phyloP scores from a whole-genome alignment of 2,113 vertebrate species.

The Cochlearius cochlearius region DNA sequence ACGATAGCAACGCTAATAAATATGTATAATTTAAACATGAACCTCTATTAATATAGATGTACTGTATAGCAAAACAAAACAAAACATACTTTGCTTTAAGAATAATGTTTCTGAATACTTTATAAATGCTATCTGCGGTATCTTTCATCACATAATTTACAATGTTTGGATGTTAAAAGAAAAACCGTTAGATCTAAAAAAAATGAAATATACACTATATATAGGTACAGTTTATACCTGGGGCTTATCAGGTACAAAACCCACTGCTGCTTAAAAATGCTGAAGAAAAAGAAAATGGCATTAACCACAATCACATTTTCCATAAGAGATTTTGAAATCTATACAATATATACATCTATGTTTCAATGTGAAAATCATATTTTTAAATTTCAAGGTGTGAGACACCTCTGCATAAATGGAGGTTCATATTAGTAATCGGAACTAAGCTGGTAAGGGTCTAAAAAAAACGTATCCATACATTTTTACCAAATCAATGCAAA shows the following conservation, averaged over 20 bases:
- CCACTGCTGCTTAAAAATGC: constrained; percentile 75
- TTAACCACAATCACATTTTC: constrained; percentile 79
- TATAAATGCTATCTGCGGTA: constrained; percentile 84
- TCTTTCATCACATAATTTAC: constrained; percentile 84
- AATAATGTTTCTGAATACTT: constrained; percentile 85
- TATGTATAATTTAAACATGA: constrained; percentile 87
- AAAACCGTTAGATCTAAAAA: constrained; percentile 66
- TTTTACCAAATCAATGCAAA: constrained; percentile 85
- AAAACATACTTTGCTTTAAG: constrained; percentile 82
- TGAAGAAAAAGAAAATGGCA: constrained; percentile 69
- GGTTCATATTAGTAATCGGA: constrained; percentile 70
- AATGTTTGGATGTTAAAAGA: constrained; percentile 76
- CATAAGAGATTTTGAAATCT: constrained; percentile 82
- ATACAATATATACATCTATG: constrained; percentile 85
- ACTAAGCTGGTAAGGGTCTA: constrained; percentile 75
- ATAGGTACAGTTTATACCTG: constrained; percentile 76
- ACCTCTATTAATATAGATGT: constrained; percentile 84
- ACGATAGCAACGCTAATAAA: constrained; percentile 80
- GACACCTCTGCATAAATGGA: constrained; percentile 78
- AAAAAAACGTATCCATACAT: constrained; percentile 66
- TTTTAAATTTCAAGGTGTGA: constrained; percentile 79
- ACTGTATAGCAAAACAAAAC: constrained; percentile 82
- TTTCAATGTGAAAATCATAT: constrained; percentile 86
- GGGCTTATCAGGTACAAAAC: constrained; percentile 70
- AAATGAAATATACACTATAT: constrained; percentile 81